Conservation (phyloP, 2,888 invertebrate genomes). For the Syrista parreyssii region DNA sequence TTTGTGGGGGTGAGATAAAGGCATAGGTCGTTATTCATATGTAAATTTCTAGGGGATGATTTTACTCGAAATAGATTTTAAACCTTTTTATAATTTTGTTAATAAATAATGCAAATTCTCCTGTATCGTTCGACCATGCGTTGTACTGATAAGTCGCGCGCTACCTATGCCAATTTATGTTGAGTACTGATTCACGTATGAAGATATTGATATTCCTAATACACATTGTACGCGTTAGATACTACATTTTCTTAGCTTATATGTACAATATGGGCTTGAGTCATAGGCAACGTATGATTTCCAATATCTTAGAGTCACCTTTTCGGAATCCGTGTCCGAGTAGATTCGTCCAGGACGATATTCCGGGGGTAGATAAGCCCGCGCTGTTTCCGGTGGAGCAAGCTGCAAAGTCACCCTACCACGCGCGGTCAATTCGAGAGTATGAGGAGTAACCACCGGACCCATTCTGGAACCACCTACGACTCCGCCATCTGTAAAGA, state of each 20-base stretch:
- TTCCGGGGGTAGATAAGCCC: conserved; percentile 70
- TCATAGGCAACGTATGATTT: background rate
- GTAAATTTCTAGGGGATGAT: background rate
- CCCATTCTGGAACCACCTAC: conserved; percentile 64
- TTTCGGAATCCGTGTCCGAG: conserved; percentile 72
- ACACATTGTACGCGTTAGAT: background rate
- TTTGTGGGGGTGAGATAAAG: too few species aligned
- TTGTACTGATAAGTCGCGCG: background rate
- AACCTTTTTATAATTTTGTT: background rate
- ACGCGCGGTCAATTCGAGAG: conserved; percentile 69
- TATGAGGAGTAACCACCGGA: conserved; percentile 70
- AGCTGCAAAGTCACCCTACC: conserved; percentile 68
- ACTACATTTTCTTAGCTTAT: background rate
- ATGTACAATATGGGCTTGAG: background rate
- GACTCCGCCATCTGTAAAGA: conserved; percentile 60
- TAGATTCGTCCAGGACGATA: conserved; percentile 68
- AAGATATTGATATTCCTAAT: too few species aligned
- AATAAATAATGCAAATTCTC: background rate
- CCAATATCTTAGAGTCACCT: conserved; percentile 57
- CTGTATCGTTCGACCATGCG: background rate
- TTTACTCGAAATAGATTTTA: background rate
- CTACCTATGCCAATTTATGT: too few species aligned
- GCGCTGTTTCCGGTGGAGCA: conserved; percentile 61
- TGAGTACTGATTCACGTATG: too few species aligned
- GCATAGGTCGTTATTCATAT: too few species aligned